Conservation (phyloP, 2,797 vertebrate species). For the Mallotus villosus region DNA sequence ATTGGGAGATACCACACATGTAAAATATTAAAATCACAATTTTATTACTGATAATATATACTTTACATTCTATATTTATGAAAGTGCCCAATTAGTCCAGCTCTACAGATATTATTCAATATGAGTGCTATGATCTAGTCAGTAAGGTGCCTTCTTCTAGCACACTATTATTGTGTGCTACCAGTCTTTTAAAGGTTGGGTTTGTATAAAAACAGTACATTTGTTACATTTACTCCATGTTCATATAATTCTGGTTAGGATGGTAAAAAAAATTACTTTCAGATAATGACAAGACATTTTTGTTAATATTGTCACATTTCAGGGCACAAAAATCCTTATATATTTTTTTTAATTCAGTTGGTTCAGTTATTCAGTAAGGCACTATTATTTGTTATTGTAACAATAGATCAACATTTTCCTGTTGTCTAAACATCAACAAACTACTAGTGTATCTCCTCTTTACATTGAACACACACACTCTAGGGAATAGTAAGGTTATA, state of each 20-base stretch:
- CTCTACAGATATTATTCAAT: constrained; percentile 28
- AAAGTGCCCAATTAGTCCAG: constrained; percentile 49
- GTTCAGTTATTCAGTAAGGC: constrained; percentile 51
- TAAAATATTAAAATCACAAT: constrained; percentile 40
- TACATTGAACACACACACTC: neutral
- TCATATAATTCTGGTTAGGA: constrained; percentile 31
- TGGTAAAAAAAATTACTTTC: constrained; percentile 38
- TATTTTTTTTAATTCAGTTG: constrained; percentile 5
- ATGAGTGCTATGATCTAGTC: constrained; percentile 35
- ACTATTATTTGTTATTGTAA: constrained; percentile 58
- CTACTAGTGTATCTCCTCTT: neutral
- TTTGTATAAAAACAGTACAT: constrained; percentile 53
- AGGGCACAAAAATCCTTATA: constrained; percentile 42
- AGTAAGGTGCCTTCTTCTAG: constrained; percentile 20
- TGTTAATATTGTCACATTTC: constrained; percentile 59
- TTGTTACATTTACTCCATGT: constrained; percentile 36
- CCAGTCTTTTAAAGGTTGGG: constrained; percentile 33
- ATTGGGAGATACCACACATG: constrained; percentile 11
- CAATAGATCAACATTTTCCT: constrained; percentile 30
- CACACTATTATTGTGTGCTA: constrained; percentile 16
- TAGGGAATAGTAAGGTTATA: too few relatives aligned
- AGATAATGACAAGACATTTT: constrained; percentile 24
- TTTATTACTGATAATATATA: constrained; percentile 55
- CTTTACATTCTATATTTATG: constrained; percentile 47
- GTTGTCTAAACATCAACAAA: neutral